Base-by-base conservation (phyloP, 1,140 invertebrate species). In the Berghia stephanieae region DNA sequence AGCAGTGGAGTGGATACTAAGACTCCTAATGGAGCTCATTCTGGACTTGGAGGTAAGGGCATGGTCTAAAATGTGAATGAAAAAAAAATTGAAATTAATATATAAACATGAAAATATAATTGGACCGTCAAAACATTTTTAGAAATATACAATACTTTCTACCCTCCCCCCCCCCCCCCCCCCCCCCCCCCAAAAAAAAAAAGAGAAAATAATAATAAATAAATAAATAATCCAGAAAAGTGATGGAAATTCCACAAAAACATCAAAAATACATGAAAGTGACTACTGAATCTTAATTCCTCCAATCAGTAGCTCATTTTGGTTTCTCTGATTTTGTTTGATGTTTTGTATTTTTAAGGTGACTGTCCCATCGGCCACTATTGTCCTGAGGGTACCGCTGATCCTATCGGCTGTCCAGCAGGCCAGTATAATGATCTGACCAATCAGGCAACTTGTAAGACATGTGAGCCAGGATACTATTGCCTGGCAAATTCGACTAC, bases 381-480 rank as follows among this genome's bases (percentile, higher is more conserved):
- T 52, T 88, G 87, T 72, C 87, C 87, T 42, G 68, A 82, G 43
- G 86, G 86, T 36, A 85, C 85, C 16, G 75, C 82, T 27, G 79
- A 83, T 52, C 83, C 86, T 0, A 83, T 85, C 27, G 81, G 82
- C 13, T 88, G 87, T 78, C 68, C 80, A 13, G 83, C 85, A 44
- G 87, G 87, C 8, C 85, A 81, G 0, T 88, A 87, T 70, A 81
- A 82, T 66, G 84, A 84, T 78, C 75, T 83, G 42, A 86, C 85
- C 60, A 79, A 85, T 46, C 84, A 86, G 60, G 70, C 79, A 8
- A 60, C 69, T 2, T 88, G 87, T 78, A 80, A 78, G 38, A 75
- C 82, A 3, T 88, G 87, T 80, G 79, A 79, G 40, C 79, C 86
- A 38, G 86, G 86, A 5, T 88, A 87, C 75, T 88, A 87, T 77